Evolutionary conservation across 1,140 invertebrate species (phyloP).

Genomic region (Heliconius nattereri): DNA sequence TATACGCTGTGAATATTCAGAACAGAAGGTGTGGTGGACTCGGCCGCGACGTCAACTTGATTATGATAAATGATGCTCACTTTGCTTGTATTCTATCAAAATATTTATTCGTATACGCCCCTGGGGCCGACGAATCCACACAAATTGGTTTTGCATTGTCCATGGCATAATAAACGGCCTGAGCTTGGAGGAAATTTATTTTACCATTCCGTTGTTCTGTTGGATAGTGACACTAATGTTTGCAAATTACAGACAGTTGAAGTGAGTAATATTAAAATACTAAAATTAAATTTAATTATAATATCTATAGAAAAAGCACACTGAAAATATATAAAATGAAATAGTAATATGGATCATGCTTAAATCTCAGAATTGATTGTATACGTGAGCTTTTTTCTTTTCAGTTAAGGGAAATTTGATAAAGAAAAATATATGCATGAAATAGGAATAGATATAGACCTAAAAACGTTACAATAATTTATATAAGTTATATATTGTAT

Average conservation of each 20-base stretch:
- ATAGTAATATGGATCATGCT: too few relatives aligned
- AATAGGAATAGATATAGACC: neutral
- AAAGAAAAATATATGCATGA: too few relatives aligned
- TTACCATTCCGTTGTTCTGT: conserved; percentile 18
- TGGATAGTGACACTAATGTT: neutral
- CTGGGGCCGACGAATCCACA: conserved; percentile 43
- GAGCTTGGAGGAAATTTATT: conserved; percentile 26
- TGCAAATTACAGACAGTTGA: neutral
- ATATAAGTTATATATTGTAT: too few relatives aligned
- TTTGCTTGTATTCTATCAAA: conserved; percentile 60
- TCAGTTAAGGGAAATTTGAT: too few relatives aligned
- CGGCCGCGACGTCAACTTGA: conserved; percentile 59
- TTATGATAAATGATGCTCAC: conserved; percentile 70
- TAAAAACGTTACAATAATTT: too few relatives aligned
- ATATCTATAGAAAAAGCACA: neutral
- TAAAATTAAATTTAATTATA: neutral
- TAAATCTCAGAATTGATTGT: too few relatives aligned
- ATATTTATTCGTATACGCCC: conserved; percentile 63
- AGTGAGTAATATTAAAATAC: neutral
- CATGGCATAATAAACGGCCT: conserved; percentile 36
- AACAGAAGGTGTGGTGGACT: conserved; percentile 54
- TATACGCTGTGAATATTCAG: conserved; percentile 6
- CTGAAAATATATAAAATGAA: too few relatives aligned
- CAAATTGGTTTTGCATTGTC: conserved; percentile 64
- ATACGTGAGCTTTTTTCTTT: too few relatives aligned